Evolutionary conservation across 2,888 invertebrate genomes (phyloP).

Genomic region (Corythucha ciliata): DNA sequence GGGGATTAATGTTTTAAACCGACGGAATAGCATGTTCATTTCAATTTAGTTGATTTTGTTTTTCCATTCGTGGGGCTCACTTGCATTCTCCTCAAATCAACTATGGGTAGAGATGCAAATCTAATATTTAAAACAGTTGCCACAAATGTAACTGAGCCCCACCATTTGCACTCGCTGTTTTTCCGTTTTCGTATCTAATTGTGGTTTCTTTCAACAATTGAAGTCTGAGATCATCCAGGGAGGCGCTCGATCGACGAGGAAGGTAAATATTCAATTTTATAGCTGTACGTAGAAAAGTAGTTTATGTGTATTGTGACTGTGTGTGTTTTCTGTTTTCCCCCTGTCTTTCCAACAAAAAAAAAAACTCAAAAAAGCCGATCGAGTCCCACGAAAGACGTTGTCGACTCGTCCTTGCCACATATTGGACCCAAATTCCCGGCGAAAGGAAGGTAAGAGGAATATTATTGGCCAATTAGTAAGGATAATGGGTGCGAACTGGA

Average conservation of each 20-base stretch:
- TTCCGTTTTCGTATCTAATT: neutral
- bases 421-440: slow-evolving; percentile 84
- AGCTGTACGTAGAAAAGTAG: neutral
- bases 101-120: no score
- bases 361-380: slow-evolving; percentile 56
- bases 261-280: slow-evolving; percentile 34
- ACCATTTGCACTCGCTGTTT: neutral
- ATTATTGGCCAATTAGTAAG: neutral
- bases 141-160: no score
- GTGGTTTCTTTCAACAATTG: neutral
- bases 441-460: slow-evolving; percentile 57
- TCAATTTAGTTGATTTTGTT: no score
- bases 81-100: no score
- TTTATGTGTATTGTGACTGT: neutral
- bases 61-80: no score
- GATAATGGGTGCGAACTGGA: neutral
- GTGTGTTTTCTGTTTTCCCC: neutral
- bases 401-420: slow-evolving; percentile 73
- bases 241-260: slow-evolving; percentile 32
- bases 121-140: no score
- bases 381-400: slow-evolving; percentile 74
- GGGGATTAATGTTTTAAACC: no score
- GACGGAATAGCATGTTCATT: no score
- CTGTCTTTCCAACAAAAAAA: neutral
- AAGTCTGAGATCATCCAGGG: slow-evolving; percentile 34